A percentile compares a stretch with the other conserved stretches of the same genome.
These are phyloP conservation scores for Austrolebias charrua DNA, from an alignment of 2,797 vertebrate species.

Conservation along the genomic window DNA sequence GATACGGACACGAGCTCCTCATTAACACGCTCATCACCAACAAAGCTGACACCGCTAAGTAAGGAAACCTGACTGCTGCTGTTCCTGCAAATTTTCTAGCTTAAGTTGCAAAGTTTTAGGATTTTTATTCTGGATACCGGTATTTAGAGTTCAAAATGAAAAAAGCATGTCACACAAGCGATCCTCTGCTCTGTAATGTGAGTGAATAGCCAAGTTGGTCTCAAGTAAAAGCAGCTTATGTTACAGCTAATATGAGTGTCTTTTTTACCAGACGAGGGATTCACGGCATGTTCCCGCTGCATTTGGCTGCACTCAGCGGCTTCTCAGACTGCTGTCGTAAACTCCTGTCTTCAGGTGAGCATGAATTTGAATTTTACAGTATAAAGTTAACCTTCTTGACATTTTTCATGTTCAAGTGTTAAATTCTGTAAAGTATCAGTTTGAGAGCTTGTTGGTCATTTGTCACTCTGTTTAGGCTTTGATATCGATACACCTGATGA, in stretches of 20 bases:
- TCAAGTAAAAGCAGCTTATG: not conserved
- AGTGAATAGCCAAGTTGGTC: not conserved
- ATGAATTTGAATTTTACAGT: not conserved
- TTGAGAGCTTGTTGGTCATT: constrained; percentile 12
- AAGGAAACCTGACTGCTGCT: constrained; percentile 62
- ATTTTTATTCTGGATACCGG: not conserved
- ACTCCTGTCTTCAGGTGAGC: constrained; percentile 92
- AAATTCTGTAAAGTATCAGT: not conserved
- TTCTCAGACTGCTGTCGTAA: constrained; percentile 99
- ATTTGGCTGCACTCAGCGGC: constrained; percentile 96
- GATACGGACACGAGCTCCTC: constrained; percentile 96
- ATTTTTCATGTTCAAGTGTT: not conserved
- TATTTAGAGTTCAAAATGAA: too few relatives aligned
- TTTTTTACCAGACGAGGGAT: constrained; percentile 86
- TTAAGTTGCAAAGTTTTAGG: constrained; percentile 3
- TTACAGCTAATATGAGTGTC: not conserved
- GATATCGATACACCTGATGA: constrained; percentile 96
- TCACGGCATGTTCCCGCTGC: constrained; percentile 98
- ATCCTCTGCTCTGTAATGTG: not conserved
- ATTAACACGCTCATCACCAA: constrained; percentile 97
- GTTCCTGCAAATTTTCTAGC: constrained; percentile 5
- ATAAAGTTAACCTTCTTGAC: not conserved
- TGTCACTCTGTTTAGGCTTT: constrained; percentile 82
- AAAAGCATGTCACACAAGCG: not conserved
- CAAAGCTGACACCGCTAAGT: constrained; percentile 96